Evolutionary conservation across 2,888 invertebrate species (phyloP).

Genomic region (Scaptomyza cyrtandrae): DNA sequence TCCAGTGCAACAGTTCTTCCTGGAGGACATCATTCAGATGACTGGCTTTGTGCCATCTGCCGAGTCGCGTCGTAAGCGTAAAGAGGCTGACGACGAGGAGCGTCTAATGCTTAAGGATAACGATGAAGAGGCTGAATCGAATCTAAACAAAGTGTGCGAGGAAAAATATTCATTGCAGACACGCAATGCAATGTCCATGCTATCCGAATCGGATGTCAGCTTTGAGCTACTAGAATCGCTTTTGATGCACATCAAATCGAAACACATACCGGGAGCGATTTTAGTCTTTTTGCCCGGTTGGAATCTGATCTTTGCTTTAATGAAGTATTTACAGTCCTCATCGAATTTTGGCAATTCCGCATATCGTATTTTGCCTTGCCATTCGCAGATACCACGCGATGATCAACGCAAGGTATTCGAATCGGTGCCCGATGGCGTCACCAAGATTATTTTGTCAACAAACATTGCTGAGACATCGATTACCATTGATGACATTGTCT

Average conservation of each 20-base stretch:
- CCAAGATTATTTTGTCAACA: conserved; percentile 98
- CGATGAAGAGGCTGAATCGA: conserved; percentile 89
- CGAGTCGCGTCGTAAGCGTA: conserved; percentile 89
- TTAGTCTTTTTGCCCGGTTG: conserved; percentile 98
- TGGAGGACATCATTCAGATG: conserved; percentile 96
- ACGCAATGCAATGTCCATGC: conserved; percentile 88
- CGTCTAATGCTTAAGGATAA: conserved; percentile 86
- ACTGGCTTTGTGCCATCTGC: conserved; percentile 92
- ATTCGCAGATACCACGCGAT: conserved; percentile 97
- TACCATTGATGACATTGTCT: conserved; percentile 99
- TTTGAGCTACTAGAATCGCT: conserved; percentile 96
- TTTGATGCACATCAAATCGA: conserved; percentile 87
- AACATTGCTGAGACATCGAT: conserved; percentile 99
- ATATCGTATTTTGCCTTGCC: conserved; percentile 95
- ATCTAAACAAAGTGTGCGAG: conserved; percentile 88
- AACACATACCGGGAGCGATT: conserved; percentile 91
- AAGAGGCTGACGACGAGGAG: conserved; percentile 88
- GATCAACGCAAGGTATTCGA: conserved; percentile 98
- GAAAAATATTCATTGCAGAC: conserved; percentile 87
- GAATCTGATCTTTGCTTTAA: conserved; percentile 97
- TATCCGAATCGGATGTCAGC: conserved; percentile 95
- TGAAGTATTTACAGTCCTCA: conserved; percentile 93
- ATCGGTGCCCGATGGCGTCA: conserved; percentile 92
- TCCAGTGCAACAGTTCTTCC: conserved; percentile 95
- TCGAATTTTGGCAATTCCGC: conserved; percentile 88